These are phyloP conservation scores for Perca fluviatilis DNA, from an alignment of 2,113 vertebrate species.

Conservation along the genomic window DNA sequence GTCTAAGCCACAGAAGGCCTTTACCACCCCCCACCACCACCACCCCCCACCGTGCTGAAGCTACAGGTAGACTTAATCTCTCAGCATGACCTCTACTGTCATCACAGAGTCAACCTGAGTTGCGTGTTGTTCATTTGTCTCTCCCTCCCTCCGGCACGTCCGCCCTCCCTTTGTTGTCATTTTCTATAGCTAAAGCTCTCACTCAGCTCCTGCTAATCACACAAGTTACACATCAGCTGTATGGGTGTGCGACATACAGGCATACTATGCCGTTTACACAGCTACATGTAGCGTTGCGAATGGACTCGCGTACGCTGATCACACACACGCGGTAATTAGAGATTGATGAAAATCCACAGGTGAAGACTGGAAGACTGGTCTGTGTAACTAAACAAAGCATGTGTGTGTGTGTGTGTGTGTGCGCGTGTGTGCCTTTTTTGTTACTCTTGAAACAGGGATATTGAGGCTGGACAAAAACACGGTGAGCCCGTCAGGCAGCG, in stretches of 20 bases:
- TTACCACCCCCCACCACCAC: not conserved
- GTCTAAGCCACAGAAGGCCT: slow-evolving; percentile 6
- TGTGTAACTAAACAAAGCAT: not conserved
- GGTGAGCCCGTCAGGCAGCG: not conserved
- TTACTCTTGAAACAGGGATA: not conserved
- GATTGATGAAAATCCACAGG: slow-evolving; percentile 63
- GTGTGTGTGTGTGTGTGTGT: slow-evolving; percentile 11
- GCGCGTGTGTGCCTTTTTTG: not conserved
- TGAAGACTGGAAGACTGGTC: slow-evolving; percentile 13
- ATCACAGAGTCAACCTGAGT: slow-evolving; percentile 50
- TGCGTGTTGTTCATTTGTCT: slow-evolving; percentile 45
- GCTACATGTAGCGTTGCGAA: not conserved
- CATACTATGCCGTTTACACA: not conserved
- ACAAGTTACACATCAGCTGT: slow-evolving; percentile 40
- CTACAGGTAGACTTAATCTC: slow-evolving; percentile 52
- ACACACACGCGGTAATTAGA: slow-evolving; percentile 53
- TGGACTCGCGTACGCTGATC: not conserved
- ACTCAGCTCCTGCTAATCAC: slow-evolving; percentile 74
- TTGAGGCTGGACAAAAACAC: not conserved
- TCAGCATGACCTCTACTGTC: slow-evolving; percentile 70
- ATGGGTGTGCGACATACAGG: slow-evolving; percentile 14
- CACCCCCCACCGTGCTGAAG: not conserved
- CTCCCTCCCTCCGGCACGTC: slow-evolving; percentile 44
- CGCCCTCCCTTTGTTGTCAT: slow-evolving; percentile 57
- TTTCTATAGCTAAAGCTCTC: slow-evolving; percentile 47